Base-by-base conservation (phyloP, 2,113 vertebrate genomes). In the Muntiacus muntjak region DNA sequence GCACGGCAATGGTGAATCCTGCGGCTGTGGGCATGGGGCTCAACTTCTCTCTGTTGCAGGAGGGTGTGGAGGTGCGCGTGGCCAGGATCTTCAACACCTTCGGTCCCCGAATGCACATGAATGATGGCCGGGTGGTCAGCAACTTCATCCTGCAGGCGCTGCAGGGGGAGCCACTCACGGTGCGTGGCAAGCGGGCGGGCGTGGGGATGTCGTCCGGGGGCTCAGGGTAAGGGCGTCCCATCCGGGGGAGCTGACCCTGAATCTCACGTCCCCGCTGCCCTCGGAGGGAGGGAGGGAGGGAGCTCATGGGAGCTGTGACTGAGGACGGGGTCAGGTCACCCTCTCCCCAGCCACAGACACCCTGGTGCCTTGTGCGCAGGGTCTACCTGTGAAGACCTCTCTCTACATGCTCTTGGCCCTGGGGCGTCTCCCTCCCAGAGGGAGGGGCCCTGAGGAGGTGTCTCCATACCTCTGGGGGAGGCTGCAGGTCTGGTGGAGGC, bases 41-140 rank as follows among this genome's bases (percentile, higher is more conserved):
- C 81, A 83, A 21, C 8, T 9, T 96, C 40, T 95, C 71, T 96
- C 90, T 67, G 88, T 89, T 97, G 52, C 98, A 99, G 99, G 99
- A 99, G 98, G 99, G 99, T 12, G 99, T 99, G 33, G 99, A 99
- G 98, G 99, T 99, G 78, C 98, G 99, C 2, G 99, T 99, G 98
- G 99, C 99, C 6, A 99, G 99, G 92, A 99, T 99, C 98, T 99
- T 99, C 99, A 99, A 99, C 98, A 99, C 99, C 0, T 99, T 99
- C 84, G 99, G 99, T 55, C 99, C 99, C 23, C 99, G 99, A 52
- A 99, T 99, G 99, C 99, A 99, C 98, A 99, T 99, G 99, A 99
- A 99, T 0, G 99, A 99, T 2, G 99, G 99, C 23, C 99, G 99
- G n/a, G 99, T 99, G 40, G 99, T 99, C 98, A 99, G 99, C 98